Base-by-base conservation (phyloP, 2,888 invertebrate species). In the Brachyptera risi region DNA sequence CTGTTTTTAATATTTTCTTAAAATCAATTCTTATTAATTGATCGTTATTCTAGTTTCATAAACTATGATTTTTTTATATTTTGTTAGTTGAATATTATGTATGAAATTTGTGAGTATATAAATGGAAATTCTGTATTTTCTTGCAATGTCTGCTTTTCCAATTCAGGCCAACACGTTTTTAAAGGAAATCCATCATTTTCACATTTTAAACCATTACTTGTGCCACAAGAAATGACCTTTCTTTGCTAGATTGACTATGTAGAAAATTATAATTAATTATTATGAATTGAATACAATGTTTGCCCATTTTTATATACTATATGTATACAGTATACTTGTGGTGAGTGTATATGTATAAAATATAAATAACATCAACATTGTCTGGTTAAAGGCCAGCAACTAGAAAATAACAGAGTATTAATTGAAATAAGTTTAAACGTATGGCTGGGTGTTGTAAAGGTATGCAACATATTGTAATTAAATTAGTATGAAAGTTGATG, bases 321-420 rank as follows among this genome's bases (percentile, higher is more conserved):
- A 31, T 17, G 35, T 37, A 37, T 37, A 27, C 26, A 26, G 38
- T 38, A 56, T 56, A 24, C 17, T 54, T 54, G 37, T 54, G 24
- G 37, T 37, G 54, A 37, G 35, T 54, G 23, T 54, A 54, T 54
- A 40, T 56, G 38, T 40, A 40, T 56, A 38, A 56, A 56, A 31
- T 31, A 31, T 31, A 31, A 31, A 31, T 31, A 31, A 31, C 11
- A 31, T 31, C 5, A 7, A 11, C 5, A 31, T 31, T 11, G 5
- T 31, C 7, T 7, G 31, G 5, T 31, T 31, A 11, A 5, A 5
- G 5, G 31, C 31, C 31, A 31, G 5, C 31, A 7, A 31, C 7
- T 31, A n/a, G n/a, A n/a, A n/a, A 31, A 31, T 31, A 31, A 31
- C 31, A 31, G 11, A 5, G 31, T 31, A 5, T 31, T 31, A 31